Evolutionary conservation across 2,113 vertebrate genomes (phyloP), one percentile per base, ranked within the genome.

Genomic region (Callospermophilus lateralis): DNA sequence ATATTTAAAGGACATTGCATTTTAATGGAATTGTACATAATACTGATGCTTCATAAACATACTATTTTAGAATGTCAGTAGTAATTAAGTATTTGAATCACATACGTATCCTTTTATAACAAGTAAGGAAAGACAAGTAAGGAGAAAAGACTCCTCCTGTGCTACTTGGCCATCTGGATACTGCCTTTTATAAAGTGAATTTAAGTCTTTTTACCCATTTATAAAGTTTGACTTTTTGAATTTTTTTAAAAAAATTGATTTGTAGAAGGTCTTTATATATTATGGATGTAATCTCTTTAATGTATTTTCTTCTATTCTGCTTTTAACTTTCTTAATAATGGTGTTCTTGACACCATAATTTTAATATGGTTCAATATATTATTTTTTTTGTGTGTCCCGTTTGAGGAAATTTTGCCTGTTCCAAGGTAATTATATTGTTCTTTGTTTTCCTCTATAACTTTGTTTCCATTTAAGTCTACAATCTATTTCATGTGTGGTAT

Each of bases 321-420:
- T 48, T 67, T 94, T 39, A 3, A 63, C 34, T 85, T 76, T 77
- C 67, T 79, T 37, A n/a, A 77, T 77, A 83, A 80, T 51, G 24
- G 15, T 74, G 39, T 8, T 53, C 28, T 37, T 72, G 76, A 84
- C 9, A 68, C 6, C 32, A 37, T 8, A 42, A 72, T 80, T 84
- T 85, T 74, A 77, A 68, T 19, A 67, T 8, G 48, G 45, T 24
- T 7, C 77, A 34, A 83, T 70, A 8, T 24, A 77, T 80, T 72
- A 63, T n/a, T 24, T 61, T 53, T 95, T 78, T 94, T 84, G 48
- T 84, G 22, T 61, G n/a, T 65, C 15, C 19, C n/a, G 3, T 76
- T 97, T 91, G 83, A 91, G 68, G 84, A 85, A 30, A 37, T 10
- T 58, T 72, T 88, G 53, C n/a, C 79, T 79, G 24, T 9, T 77